Conservation (phyloP, 2,113 vertebrate genomes). For the Heterotis niloticus region DNA sequence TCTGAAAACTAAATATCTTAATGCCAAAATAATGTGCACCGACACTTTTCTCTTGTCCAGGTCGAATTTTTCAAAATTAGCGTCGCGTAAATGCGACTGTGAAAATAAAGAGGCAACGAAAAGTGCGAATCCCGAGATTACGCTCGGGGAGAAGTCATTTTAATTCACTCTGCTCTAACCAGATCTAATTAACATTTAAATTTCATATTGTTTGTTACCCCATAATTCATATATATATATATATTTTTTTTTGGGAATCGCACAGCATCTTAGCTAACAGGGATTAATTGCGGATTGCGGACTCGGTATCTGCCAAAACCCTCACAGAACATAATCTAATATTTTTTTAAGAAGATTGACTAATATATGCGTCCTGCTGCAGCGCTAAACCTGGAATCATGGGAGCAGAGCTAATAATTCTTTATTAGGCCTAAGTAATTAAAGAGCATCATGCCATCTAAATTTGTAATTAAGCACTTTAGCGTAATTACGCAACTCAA, state of each 20-base stretch:
- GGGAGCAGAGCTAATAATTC: constrained; percentile 81
- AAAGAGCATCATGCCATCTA: constrained; percentile 80
- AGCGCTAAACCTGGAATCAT: constrained; percentile 60
- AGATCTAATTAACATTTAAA: constrained; percentile 74
- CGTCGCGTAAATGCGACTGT: constrained; percentile 56
- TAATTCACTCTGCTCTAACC: constrained; percentile 59
- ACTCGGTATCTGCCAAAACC: constrained; percentile 56
- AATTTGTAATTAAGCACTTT: constrained; percentile 95
- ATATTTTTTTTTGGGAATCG: constrained; percentile 59
- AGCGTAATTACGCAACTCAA: constrained; percentile 83
- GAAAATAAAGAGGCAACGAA: not conserved
- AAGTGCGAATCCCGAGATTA: constrained; percentile 20
- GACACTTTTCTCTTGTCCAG: not conserved
- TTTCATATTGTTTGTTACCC: constrained; percentile 69
- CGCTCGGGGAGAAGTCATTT: constrained; percentile 51
- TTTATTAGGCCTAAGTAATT: constrained; percentile 86
- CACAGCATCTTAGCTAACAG: constrained; percentile 67
- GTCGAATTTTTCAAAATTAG: constrained; percentile 34
- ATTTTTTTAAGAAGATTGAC: constrained; percentile 65
- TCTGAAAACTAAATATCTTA: constrained; percentile 15
- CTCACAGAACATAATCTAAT: constrained; percentile 59
- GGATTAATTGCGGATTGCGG: constrained; percentile 66
- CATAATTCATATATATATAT: constrained; percentile 64
- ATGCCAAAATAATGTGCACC: not conserved
- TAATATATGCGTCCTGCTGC: constrained; percentile 64